Conservation (phyloP, 1,140 invertebrate genomes). For the Lepidurus arcticus region DNA sequence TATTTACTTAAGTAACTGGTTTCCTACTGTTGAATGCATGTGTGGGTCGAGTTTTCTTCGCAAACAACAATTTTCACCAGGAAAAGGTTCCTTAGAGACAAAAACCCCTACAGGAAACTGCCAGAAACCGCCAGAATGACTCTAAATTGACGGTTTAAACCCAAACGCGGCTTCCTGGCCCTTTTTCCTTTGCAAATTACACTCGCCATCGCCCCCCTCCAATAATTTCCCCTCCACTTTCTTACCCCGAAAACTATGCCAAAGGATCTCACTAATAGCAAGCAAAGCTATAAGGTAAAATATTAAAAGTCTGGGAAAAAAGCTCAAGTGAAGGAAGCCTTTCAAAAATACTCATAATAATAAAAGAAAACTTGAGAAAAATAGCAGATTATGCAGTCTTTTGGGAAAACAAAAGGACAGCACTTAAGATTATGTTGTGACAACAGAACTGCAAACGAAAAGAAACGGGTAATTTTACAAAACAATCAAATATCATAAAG, state of each 20-base stretch:
- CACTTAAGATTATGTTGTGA: no score
- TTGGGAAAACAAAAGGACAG: no score
- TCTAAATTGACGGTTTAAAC: conserved; percentile 3
- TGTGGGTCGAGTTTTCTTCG: no score
- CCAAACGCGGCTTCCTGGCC: background rate
- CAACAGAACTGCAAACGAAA: no score
- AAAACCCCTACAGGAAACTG: background rate
- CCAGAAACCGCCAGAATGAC: background rate
- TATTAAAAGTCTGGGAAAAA: background rate
- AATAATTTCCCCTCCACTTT: conserved; percentile 1
- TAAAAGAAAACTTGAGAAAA: no score
- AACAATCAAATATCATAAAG: no score
- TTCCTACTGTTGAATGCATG: no score
- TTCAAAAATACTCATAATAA: no score
- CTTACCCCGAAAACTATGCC: background rate
- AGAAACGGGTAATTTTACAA: no score
- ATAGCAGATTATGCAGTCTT: no score
- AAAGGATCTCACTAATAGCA: background rate
- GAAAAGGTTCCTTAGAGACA: background rate
- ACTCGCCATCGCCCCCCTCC: background rate
- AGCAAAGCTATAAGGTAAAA: background rate
- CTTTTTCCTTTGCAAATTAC: background rate
- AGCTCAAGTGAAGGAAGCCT: no score
- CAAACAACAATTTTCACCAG: background rate
- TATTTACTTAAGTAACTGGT: background rate